Evolutionary conservation across 2,888 invertebrate genomes (phyloP), one percentile per base, ranked within the genome.

Genomic region (Agriopis marginaria): DNA sequence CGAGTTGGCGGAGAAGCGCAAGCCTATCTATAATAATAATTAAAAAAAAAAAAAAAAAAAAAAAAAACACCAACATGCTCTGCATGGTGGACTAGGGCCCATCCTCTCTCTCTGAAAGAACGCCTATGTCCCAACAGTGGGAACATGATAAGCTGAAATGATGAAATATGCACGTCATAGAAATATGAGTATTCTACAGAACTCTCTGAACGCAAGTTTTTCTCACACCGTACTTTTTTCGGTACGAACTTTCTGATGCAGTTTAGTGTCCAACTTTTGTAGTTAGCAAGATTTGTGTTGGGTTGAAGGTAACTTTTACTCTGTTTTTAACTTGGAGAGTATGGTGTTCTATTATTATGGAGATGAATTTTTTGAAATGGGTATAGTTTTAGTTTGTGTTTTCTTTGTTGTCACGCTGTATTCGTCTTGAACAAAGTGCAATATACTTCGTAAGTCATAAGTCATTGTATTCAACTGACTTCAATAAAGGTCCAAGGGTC

Each of bases 281-380:
- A 55, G 63, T 67, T 63, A 67, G 63, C 6, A 56, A 66, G 70
- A 67, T 71, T 47, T 56, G 64, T 63, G 66, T 55, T 40, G 49
- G 56, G 44, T 47, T 42, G 42, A 53, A 50, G 47, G 53, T 51
- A 39, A 53, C 51, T 54, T 54, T 56, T 55, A 49, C 47, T 17
- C n/a, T 44, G 56, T 56, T 62, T 60, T 44, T n/a, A 53, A 53
- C 10, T 53, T 53, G 39, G 4, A 17, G 7, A 62, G 42, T 44
- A 51, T 32, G 42, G 61, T 40, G 14, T 50, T 47, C 9, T 49
- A 1, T 51, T 50, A 39, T 60, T 39, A 56, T 56, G n/a, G 23
- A 51, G 51, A 61, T 47, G 47, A 14, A 40, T 61, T 61, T 23
- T 11, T 39, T 42, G 11, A 42, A 55, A 55, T 10, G 8, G 14